Base-by-base conservation (phyloP, 2,888 invertebrate genomes). In the Acrocyrtus sp. region DNA sequence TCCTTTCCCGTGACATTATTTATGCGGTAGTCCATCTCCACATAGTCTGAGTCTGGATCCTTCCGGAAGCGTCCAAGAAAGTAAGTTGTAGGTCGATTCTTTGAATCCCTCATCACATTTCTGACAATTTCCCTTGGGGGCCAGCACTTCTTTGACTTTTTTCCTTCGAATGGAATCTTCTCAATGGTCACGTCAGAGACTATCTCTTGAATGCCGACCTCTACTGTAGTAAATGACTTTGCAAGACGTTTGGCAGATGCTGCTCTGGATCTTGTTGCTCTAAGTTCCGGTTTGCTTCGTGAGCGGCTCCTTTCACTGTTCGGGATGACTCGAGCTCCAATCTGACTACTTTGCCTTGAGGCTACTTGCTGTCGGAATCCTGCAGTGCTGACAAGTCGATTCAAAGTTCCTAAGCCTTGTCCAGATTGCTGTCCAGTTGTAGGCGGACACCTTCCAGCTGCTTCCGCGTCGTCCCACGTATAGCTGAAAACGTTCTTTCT, bases 1-100 rank as follows among this genome's bases (percentile, higher is more conserved):
- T 21, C 29, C 2, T 41, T 21, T 15, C 53, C 22, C 0, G 50
- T 62, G 21, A 3, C 1, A 15, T 41, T 34, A 17, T 62, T 51
- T 15, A 41, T 51, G 27, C 51, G 43, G 27, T 62, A 62, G 24
- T 62, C 62, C 15, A 62, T 17, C 15, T 62, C 62, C 3, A 51
- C 51, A 15, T 26, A 53, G 5, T 41, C 43, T 2, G 10, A 4
- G 24, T 39, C 26, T 0, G 26, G 27, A 26, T 3, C 3, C 4
- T 15, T 17, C 1, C 53, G 62, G 21, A 62, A 62, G 4, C 62
- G 51, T 1, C 51, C 62, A 12, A 62, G 10, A 43, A 62, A 62
- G 27, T 26, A 62, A 1, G 41, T 34, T 2, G 51, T 51, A 0
- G 53, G 51, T 12, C 41, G 50, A 17, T 17, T 41, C 61, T 29